Conservation (phyloP, 2,888 invertebrate species). For the Himalopsyche tibetana region DNA sequence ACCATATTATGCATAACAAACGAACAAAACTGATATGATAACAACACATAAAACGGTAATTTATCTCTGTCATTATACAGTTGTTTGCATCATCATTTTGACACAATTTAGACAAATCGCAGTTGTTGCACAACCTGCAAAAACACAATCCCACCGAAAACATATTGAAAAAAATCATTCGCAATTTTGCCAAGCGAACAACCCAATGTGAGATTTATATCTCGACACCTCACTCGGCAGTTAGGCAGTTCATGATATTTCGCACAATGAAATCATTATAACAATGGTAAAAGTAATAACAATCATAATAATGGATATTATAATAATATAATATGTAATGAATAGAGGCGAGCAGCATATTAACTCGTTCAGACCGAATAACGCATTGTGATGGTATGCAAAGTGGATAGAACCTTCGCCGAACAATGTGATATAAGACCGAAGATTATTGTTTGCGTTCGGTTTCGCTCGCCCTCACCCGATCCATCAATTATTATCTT, state of each 20-base stretch:
- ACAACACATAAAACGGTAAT: not conserved
- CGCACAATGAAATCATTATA: slow-evolving; percentile 36
- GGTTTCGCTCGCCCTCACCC: slow-evolving; percentile 17
- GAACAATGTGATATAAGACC: not conserved
- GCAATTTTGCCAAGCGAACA: slow-evolving; percentile 1
- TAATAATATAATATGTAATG: slow-evolving; percentile 5
- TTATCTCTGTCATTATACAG: slow-evolving; percentile 17
- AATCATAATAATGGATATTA: slow-evolving; percentile 42
- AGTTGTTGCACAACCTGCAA: slow-evolving; percentile 31
- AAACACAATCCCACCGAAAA: not conserved
- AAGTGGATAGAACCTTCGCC: slow-evolving; percentile 12
- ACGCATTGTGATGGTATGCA: slow-evolving; percentile 24
- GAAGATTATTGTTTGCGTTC: slow-evolving; percentile 18
- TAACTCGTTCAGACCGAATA: slow-evolving; percentile 27
- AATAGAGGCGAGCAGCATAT: slow-evolving; percentile 22
- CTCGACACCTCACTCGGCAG: slow-evolving; percentile 27
- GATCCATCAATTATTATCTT: slow-evolving; percentile 40
- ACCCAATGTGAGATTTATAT: not conserved
- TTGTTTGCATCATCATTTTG: not conserved
- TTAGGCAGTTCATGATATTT: not conserved
- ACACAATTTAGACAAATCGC: not conserved
- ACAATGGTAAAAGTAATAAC: slow-evolving; percentile 42
- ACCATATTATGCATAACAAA: not conserved
- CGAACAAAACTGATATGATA: not conserved
- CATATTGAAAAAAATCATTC: not conserved